Base-by-base conservation (phyloP, 2,113 vertebrate genomes). In the Entosphenus tridentatus region DNA sequence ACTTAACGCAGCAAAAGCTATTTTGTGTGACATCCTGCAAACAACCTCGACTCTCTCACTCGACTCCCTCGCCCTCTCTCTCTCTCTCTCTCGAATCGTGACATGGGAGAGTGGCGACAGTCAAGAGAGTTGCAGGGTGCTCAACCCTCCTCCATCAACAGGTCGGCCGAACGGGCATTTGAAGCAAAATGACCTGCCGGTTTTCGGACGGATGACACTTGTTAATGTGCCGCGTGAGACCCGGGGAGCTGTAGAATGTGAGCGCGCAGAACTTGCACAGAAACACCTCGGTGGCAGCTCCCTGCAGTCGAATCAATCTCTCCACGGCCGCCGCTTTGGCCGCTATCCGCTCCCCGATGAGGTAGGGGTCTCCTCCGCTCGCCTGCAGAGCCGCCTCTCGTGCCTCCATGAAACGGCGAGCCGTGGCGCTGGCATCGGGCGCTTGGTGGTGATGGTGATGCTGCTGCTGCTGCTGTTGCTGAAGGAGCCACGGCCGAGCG, bases 191-290 rank as follows among this genome's bases (percentile, higher is more conserved):
- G 75, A 97, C 91, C 81, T 96, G 93, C 78, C 93, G 77, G 81
- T 97, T 96, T 80, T 97, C 93, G 55, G 93, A 95, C 3, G 93
- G 93, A 80, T 96, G 93, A 82, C 93, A 97, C 83, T 97, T 97
- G 85, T 96, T 97, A 82, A 96, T 95, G 83, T 97, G 91, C 78
- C 91, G 82, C 73, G 93, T 97, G 76, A 97, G 91, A 75, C 91
- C 93, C 11, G 93, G 93, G 5, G 93, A 96, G 81, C 93, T 97
- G 85, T 95, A 96, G 79, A 97, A 91, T 71, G 93, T 88, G 81
- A 89, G 89, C 70, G 90, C 87, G 84, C 93, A 97, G 82, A 95
- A 90, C 76, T 97, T 97, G 86, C 93, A 97, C 74, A 91, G 90
- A 79, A 88, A 95, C 72, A 92, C 84, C 62, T 65, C n/a, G 2